A percentile compares a stretch with the other conserved stretches of the same genome.
Conservation (phyloP, 2,113 vertebrate species). For the Lepisosteus oculatus region DNA sequence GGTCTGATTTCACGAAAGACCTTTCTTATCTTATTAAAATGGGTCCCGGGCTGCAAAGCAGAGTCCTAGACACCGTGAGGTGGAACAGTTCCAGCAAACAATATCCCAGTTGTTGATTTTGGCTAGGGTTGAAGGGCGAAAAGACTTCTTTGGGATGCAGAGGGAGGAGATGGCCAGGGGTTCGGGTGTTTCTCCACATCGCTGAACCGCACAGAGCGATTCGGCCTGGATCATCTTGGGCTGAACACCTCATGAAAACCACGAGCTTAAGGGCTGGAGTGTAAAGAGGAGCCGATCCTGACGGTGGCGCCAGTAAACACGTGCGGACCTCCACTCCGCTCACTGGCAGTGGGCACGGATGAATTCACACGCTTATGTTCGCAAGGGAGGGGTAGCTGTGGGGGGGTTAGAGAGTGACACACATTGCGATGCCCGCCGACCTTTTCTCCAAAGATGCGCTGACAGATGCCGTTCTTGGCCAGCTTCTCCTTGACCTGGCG, state of each 20-base stretch:
- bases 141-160: not conserved
- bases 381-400: not conserved
- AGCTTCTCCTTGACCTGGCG: conserved; percentile 90
- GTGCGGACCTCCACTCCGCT: too few species aligned
- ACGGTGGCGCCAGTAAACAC: too few species aligned
- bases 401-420: not conserved
- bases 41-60: too few species aligned
- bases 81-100: too few species aligned
- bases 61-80: too few species aligned
- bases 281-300: not conserved
- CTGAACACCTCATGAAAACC: not conserved
- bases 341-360: not conserved
- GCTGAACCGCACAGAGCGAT: not conserved
- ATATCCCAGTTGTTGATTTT: not conserved
- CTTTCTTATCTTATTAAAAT: too few species aligned
- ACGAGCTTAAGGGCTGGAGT: not conserved
- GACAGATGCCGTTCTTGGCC: conserved; percentile 90
- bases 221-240: not conserved
- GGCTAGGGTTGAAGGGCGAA: not conserved
- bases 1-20: too few species aligned
- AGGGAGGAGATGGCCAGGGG: not conserved
- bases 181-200: not conserved
- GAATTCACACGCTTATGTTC: too few species aligned
- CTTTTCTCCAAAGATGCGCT: conserved; percentile 90
- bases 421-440: conserved; percentile 44